A percentile compares a stretch with the other conserved stretches of the same genome.
These are phyloP conservation scores for Antigone vipio DNA, from an alignment of 2,113 vertebrate species.

Conservation along the genomic window DNA sequence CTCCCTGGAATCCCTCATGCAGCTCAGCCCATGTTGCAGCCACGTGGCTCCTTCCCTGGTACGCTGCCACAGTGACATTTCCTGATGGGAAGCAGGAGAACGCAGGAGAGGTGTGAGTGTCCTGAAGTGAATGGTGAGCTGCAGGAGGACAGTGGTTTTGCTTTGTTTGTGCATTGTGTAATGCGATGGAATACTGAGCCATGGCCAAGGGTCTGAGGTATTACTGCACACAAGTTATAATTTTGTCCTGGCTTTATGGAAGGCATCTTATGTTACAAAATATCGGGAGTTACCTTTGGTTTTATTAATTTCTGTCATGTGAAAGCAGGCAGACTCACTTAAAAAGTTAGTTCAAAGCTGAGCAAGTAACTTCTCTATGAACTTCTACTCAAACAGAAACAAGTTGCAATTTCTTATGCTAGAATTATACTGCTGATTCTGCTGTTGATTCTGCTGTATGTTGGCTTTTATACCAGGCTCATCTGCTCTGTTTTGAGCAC, in stretches of 20 bases:
- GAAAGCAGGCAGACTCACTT: background rate
- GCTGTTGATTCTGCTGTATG: background rate
- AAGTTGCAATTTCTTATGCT: background rate
- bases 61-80: background rate
- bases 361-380: background rate
- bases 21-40: background rate
- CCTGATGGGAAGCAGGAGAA: background rate
- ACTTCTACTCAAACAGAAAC: background rate
- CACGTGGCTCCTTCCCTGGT: background rate
- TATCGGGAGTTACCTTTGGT: background rate
- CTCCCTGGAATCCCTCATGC: background rate
- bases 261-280: background rate
- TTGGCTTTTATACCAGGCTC: background rate
- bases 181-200: background rate
- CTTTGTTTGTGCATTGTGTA: background rate
- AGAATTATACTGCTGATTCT: background rate
- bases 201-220: background rate
- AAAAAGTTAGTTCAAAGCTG: background rate
- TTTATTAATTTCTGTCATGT: background rate
- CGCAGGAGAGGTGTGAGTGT: background rate
- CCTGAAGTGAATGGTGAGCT: background rate
- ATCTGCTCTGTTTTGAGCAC: background rate
- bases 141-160: background rate
- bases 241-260: background rate
- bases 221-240: background rate